Evolutionary conservation across 2,888 invertebrate genomes (phyloP).

Genomic region (Pterostichus niger): DNA sequence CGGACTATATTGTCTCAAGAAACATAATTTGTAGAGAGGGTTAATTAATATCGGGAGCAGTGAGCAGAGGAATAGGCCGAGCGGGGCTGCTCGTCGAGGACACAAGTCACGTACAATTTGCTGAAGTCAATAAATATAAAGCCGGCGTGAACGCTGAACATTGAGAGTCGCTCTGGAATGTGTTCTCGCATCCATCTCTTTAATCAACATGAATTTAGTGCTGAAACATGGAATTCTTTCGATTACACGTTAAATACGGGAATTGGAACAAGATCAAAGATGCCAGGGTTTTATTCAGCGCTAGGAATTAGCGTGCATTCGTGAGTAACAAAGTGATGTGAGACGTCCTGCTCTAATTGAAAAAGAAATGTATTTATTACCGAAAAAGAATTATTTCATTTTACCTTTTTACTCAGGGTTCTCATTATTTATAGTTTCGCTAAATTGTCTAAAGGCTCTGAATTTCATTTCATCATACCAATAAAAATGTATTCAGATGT

Average conservation of each 20-base stretch:
- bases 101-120: slow-evolving; percentile 65
- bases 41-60: slow-evolving; percentile 63
- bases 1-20: slow-evolving; percentile 55
- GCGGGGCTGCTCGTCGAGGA: slow-evolving; percentile 29
- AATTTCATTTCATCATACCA: no score
- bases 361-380: slow-evolving; percentile 16
- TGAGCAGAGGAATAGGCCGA: slow-evolving; percentile 22
- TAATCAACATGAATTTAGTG: slow-evolving; percentile 67
- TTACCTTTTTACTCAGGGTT: no score
- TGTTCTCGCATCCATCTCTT: slow-evolving; percentile 59
- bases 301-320: neutral
- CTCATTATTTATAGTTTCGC: no score
- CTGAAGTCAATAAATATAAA: slow-evolving; percentile 67
- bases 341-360: neutral
- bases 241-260: slow-evolving; percentile 55
- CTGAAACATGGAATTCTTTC: slow-evolving; percentile 63
- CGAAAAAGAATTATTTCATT: no score
- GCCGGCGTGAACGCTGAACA: slow-evolving; percentile 23
- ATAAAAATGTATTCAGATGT: no score
- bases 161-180: slow-evolving; percentile 47
- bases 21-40: slow-evolving; percentile 62
- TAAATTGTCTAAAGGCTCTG: no score
- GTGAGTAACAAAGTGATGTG: neutral
- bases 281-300: neutral
- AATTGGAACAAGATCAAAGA: slow-evolving; percentile 39